Conservation (phyloP, 2,113 vertebrate species). For the Aldabrachelys gigantea region DNA sequence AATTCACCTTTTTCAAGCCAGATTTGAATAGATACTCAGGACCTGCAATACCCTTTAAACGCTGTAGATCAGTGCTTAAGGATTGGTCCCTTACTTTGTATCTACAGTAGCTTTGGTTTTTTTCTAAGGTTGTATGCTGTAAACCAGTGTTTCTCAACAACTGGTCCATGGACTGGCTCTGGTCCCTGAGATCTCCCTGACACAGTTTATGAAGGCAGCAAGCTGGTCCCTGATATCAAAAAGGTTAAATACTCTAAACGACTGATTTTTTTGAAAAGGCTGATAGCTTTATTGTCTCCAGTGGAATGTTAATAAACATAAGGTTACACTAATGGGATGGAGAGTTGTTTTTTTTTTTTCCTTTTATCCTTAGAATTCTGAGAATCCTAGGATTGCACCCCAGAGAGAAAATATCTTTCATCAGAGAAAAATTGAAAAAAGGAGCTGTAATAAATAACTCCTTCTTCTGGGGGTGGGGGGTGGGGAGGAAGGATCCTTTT, state of each 20-base stretch:
- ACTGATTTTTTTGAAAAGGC: background rate
- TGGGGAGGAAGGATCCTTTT: background rate
- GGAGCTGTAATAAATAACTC: background rate
- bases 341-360: too few species aligned
- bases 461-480: background rate
- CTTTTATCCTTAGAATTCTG: background rate
- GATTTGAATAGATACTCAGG: background rate
- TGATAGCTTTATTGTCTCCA: background rate
- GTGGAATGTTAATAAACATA: background rate
- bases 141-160: too few species aligned
- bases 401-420: background rate
- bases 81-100: background rate
- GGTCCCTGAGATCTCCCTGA: too few species aligned
- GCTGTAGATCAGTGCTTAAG: background rate
- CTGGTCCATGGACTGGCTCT: too few species aligned
- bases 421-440: background rate
- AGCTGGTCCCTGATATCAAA: too few species aligned
- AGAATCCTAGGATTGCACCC: background rate
- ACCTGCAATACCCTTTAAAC: background rate
- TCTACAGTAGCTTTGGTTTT: background rate
- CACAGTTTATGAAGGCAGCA: too few species aligned
- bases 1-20: background rate
- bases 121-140: background rate
- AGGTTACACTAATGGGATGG: background rate
- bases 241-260: background rate